Percentiles rank a stretch among this genome's conserved stretches.
phyloP scores from a whole-genome alignment of 1,140 invertebrate species.

The Atta texana region DNA sequence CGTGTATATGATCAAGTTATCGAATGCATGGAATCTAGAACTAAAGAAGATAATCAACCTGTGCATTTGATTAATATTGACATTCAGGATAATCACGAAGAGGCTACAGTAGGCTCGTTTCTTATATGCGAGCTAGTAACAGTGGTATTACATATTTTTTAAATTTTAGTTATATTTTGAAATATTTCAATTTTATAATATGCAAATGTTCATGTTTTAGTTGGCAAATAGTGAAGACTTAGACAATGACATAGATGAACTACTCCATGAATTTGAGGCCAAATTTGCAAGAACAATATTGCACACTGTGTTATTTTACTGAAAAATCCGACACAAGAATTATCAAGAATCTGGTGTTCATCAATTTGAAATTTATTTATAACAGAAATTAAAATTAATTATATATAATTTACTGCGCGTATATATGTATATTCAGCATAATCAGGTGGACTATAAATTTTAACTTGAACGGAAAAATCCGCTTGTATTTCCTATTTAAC shows the following conservation, averaged over 20 bases:
- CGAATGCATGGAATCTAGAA: constrained; percentile 91
- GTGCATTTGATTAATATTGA: constrained; percentile 99
- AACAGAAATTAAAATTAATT: constrained; percentile 55
- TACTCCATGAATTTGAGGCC: constrained; percentile 97
- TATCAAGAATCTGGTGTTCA: constrained; percentile 54
- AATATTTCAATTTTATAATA: constrained; percentile 3
- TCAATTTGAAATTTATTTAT: constrained; percentile 61
- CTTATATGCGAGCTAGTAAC: constrained; percentile 97
- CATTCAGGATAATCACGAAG: constrained; percentile 99
- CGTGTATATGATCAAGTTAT: constrained; percentile 98
- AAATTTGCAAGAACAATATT: constrained; percentile 95
- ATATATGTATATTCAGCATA: constrained; percentile 16
- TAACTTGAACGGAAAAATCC: constrained; percentile 46
- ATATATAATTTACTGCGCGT: constrained; percentile 38
- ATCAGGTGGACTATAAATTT: constrained; percentile 55
- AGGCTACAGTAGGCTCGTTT: constrained; percentile 99
- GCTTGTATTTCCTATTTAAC: constrained; percentile 69
- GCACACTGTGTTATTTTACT: constrained; percentile 98
- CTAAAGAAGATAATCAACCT: constrained; percentile 92
- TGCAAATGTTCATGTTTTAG: constrained; percentile 86
- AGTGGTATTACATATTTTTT: constrained; percentile 88
- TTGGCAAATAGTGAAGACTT: constrained; percentile 96
- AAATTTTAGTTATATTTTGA: constrained; percentile 6
- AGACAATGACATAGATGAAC: constrained; percentile 99
- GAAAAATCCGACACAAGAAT: constrained; percentile 75